Conservation (phyloP, 35 echinoderm and acorn worm species). For the Amphiura filiformis region DNA sequence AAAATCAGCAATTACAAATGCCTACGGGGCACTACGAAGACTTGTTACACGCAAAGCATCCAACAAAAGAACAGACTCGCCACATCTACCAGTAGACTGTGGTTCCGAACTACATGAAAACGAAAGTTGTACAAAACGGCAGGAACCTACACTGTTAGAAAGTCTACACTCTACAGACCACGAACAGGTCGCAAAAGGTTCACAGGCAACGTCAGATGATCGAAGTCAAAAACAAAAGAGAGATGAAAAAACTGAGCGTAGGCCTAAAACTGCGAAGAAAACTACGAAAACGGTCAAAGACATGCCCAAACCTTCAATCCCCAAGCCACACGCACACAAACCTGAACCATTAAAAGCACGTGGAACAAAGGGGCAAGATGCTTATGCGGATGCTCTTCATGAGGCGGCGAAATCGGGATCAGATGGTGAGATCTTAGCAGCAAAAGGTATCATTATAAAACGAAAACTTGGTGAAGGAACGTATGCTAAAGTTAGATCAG, state of each 20-base stretch:
- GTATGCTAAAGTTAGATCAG: constrained; percentile 65
- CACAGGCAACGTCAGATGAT: not conserved
- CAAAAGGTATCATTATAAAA: not conserved
- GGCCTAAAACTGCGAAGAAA: not conserved
- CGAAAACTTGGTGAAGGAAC: constrained; percentile 75
- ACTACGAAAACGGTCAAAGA: not conserved
- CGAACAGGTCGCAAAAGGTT: not conserved
- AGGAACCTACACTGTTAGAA: not conserved
- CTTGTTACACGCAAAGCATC: not conserved
- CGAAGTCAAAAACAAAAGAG: not conserved
- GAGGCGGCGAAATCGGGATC: not conserved
- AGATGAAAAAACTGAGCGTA: not conserved
- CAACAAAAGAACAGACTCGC: not conserved
- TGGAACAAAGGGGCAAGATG: not conserved
- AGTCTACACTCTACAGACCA: too few relatives aligned
- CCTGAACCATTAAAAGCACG: not conserved
- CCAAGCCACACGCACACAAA: too few relatives aligned
- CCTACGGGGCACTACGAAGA: not conserved
- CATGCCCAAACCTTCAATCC: not conserved
- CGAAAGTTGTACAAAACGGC: not conserved
- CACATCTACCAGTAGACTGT: not conserved
- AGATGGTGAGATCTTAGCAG: not conserved
- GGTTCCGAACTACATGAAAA: not conserved
- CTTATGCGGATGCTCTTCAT: not conserved
- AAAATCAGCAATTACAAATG: not conserved